Conservation (phyloP, 2,113 vertebrate genomes). For the Mixornis gularis region DNA sequence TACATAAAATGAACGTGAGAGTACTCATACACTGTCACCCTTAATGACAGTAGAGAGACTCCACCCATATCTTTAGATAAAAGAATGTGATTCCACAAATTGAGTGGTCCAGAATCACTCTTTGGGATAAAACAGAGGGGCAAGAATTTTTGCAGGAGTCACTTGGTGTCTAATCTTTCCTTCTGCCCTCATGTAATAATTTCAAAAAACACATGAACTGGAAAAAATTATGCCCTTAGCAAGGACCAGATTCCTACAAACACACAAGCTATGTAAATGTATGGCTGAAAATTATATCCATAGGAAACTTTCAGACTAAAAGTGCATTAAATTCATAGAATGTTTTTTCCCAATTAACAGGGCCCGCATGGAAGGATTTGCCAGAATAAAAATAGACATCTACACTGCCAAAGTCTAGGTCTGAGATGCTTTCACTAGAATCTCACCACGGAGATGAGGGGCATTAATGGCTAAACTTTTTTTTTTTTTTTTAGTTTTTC, state of each 20-base stretch:
- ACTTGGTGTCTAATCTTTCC: neutral
- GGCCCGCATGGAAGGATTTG: neutral
- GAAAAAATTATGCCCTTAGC: neutral
- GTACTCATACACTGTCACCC: neutral
- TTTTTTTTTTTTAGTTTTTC: neutral
- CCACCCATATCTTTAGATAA: neutral
- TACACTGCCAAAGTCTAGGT: neutral
- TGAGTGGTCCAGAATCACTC: neutral
- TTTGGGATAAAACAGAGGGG: neutral
- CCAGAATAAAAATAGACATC: neutral
- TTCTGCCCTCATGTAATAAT: neutral
- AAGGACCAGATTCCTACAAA: neutral
- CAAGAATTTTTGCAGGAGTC: neutral
- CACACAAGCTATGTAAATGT: neutral
- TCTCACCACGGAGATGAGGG: neutral
- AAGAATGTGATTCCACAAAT: neutral
- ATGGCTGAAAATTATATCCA: neutral
- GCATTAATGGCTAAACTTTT: neutral
- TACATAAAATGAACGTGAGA: neutral
- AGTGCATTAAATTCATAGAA: neutral
- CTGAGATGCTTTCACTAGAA: neutral
- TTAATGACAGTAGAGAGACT: neutral
- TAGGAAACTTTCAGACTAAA: neutral
- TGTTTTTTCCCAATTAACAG: neutral
- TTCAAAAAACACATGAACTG: neutral